Conservation (phyloP, 2,888 invertebrate genomes). For the Pasiphila rectangulata region DNA sequence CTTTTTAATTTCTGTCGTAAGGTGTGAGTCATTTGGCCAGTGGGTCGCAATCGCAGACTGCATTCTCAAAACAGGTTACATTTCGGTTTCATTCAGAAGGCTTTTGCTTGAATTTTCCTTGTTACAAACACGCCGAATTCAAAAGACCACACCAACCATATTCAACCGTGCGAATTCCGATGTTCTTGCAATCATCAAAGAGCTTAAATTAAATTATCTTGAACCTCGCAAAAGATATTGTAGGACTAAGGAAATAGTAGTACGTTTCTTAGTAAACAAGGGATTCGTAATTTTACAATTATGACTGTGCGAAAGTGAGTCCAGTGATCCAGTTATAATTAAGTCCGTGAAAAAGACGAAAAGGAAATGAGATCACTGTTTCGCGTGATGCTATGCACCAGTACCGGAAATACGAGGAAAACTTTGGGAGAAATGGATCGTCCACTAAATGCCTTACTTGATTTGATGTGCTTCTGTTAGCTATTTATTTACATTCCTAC, state of each 20-base stretch:
- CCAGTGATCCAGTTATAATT: conserved; percentile 33
- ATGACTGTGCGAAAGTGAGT: conserved; percentile 47
- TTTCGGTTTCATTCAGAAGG: conserved; percentile 30
- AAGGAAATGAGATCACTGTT: background rate
- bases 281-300: conserved; percentile 45
- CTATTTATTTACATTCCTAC: no score
- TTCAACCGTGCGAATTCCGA: background rate
- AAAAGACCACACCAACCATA: conserved; percentile 18
- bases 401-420: background rate
- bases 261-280: conserved; percentile 49
- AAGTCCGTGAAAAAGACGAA: background rate
- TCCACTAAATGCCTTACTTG: no score
- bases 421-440: background rate
- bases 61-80: conserved; percentile 55
- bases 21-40: conserved; percentile 62
- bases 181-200: background rate
- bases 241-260: conserved; percentile 25
- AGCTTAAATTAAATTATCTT: conserved; percentile 6
- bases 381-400: background rate
- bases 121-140: background rate
- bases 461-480: background rate
- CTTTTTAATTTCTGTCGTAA: conserved; percentile 19
- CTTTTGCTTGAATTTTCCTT: conserved; percentile 33
- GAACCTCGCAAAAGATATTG: background rate
- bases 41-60: conserved; percentile 51